Evolutionary conservation across 2,797 vertebrate genomes (phyloP).

Genomic region (Pagetopsis macropterus): DNA sequence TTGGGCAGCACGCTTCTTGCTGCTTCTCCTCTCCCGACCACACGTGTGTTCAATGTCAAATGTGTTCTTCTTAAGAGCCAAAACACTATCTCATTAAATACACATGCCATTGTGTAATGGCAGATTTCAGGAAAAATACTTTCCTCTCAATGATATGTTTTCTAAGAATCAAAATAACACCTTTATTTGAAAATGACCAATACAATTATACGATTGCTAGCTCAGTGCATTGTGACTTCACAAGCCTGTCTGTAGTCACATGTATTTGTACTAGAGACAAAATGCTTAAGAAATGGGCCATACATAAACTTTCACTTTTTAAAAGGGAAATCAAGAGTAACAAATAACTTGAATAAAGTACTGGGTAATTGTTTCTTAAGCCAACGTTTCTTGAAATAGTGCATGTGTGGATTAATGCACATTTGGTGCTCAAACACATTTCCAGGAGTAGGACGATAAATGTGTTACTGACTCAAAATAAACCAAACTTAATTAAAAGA

Average conservation of each 20-base stretch:
- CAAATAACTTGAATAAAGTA: background rate
- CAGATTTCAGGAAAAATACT: constrained; percentile 21
- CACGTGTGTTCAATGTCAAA: background rate
- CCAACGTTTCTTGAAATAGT: background rate
- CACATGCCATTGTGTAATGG: background rate
- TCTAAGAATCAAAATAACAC: constrained; percentile 14
- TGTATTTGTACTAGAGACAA: background rate
- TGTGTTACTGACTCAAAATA: background rate
- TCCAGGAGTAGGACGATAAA: background rate
- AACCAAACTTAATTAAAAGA: background rate
- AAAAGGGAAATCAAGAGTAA: background rate
- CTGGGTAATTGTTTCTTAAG: background rate
- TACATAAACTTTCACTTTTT: background rate
- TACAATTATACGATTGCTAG: background rate
- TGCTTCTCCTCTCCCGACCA: constrained; percentile 23
- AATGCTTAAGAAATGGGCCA: background rate
- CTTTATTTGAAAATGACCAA: background rate
- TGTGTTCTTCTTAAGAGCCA: constrained; percentile 24
- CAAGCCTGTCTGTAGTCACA: background rate
- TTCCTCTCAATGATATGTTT: constrained; percentile 14
- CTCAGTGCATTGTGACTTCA: background rate
- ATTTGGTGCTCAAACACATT: constrained; percentile 1
- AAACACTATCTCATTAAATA: constrained; percentile 23
- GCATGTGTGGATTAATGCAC: background rate
- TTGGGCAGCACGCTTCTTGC: constrained; percentile 35